Evolutionary conservation across 2,797 vertebrate genomes (phyloP), one percentile per base, ranked within the genome.

Genomic region (Hipposideros larvatus): DNA sequence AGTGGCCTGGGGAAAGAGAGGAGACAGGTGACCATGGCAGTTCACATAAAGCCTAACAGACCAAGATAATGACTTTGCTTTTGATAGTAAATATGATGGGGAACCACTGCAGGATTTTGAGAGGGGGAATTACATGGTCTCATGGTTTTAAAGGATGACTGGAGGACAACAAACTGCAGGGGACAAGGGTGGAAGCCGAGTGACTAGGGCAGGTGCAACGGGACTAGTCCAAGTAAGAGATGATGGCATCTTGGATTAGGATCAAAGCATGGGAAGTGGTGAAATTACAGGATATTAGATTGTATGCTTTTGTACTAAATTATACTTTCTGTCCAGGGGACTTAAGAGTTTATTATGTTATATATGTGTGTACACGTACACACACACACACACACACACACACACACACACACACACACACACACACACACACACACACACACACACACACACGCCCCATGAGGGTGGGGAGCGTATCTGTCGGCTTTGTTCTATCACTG

Each of bases 251-350:
- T 53, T 48, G 43, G 63, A 87, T 26, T 22, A 71, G 43, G 28
- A 43, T 28, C 46, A 37, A 75, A 75, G 70, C 53, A 34, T 41
- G 53, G 51, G 37, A 53, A 48, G 24, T 55, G 68, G 75, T 53
- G 51, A 86, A 74, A 26, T 7, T 65, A 57, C 22, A 88, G 53
- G 19, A 73, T 24, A 95, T 43, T 16, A 68, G 46, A 28, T 1
- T 84, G 61, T 22, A 61, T 48, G 55, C 19, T 70, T 51, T 87
- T 87, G 16, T 1, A 82, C 13, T 18, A 90, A 93, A 94, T 85
- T 48, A 85, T 24, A 68, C 48, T 92, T 68, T 79, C 31, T 93
- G 65, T 82, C 9, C 41, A 93, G 66, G 74, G 7, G 83, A 96
- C 2, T 68, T 84, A 74, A 37, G 2, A 87, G 21, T 82, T 48